Conservation (phyloP, 1,140 invertebrate genomes). For the Meloidogyne chitwoodi region DNA sequence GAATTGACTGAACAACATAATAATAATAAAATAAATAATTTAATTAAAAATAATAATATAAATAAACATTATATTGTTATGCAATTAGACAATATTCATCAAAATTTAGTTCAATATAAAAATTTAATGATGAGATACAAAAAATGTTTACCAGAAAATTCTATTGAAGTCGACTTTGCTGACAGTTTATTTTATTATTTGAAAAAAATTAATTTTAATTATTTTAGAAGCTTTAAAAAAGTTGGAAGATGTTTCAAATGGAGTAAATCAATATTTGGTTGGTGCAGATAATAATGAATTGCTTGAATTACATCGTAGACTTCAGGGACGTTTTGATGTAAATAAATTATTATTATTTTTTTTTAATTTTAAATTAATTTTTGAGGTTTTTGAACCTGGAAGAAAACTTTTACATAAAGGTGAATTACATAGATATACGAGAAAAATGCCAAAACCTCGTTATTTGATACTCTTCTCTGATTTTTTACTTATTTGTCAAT, state of each 20-base stretch:
- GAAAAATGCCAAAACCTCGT: slow-evolving; percentile 37
- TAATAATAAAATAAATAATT: not conserved
- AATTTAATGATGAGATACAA: slow-evolving; percentile 46
- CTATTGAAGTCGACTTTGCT: slow-evolving; percentile 26
- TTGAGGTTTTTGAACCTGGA: slow-evolving; percentile 44
- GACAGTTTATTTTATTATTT: slow-evolving; percentile 30
- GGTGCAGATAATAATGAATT: slow-evolving; percentile 30
- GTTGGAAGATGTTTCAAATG: slow-evolving; percentile 35
- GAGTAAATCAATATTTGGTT: slow-evolving; percentile 36
- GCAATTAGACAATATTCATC: slow-evolving; percentile 48
- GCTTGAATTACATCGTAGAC: slow-evolving; percentile 43
- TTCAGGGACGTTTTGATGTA: slow-evolving; percentile 29
- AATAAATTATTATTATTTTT: not conserved
- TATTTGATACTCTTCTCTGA: slow-evolving; percentile 42
- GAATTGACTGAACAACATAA: slow-evolving; percentile 23
- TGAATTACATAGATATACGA: slow-evolving; percentile 42
- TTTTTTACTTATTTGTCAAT: slow-evolving; percentile 42
- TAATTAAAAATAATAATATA: not conserved
- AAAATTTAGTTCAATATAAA: slow-evolving; percentile 45
- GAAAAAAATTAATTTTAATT: not conserved
- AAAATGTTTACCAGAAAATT: slow-evolving; percentile 33
- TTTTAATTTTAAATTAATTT: slow-evolving; percentile 26
- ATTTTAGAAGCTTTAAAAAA: slow-evolving; percentile 44
- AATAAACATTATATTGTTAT: slow-evolving; percentile 45
- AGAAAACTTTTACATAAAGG: slow-evolving; percentile 38